Conservation (phyloP, 2,113 vertebrate species). For the Istiophorus platypterus region DNA sequence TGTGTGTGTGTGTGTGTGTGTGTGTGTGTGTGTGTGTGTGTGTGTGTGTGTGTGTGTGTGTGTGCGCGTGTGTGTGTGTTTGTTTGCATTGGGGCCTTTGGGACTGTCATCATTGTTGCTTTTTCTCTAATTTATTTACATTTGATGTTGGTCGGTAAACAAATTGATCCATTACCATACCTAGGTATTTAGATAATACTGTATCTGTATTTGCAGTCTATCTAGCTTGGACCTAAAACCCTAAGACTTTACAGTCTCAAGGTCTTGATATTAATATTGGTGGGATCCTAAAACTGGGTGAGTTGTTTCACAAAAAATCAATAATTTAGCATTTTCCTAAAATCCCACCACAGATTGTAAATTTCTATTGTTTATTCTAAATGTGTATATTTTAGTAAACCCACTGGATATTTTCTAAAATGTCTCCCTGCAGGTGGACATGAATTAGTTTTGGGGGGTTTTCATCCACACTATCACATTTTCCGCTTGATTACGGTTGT, state of each 20-base stretch:
- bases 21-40: conserved; percentile 36
- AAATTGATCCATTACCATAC: conserved; percentile 29
- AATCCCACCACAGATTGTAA: not conserved
- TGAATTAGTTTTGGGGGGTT: not conserved
- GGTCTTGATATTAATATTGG: not conserved
- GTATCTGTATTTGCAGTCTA: not conserved
- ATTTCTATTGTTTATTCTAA: conserved; percentile 1
- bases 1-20: not conserved
- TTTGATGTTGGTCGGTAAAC: conserved; percentile 33
- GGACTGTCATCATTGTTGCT: conserved; percentile 30
- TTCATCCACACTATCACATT: not conserved
- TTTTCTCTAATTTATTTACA: conserved; percentile 47
- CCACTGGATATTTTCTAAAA: not conserved
- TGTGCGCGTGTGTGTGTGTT: conserved; percentile 34
- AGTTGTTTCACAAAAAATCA: not conserved
- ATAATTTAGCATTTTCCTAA: not conserved
- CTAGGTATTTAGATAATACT: not conserved
- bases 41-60: conserved; percentile 29
- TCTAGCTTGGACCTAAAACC: not conserved
- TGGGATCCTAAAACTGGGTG: not conserved
- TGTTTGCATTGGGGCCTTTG: too few species aligned
- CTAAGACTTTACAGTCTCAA: not conserved
- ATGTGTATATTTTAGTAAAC: not conserved
- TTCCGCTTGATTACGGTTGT: conserved; percentile 24
- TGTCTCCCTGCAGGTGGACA: not conserved